A percentile compares a stretch with the other conserved stretches of the same genome.
phyloP scores from a whole-genome alignment of 2,888 invertebrate genomes.

The Parnassius orleans region DNA sequence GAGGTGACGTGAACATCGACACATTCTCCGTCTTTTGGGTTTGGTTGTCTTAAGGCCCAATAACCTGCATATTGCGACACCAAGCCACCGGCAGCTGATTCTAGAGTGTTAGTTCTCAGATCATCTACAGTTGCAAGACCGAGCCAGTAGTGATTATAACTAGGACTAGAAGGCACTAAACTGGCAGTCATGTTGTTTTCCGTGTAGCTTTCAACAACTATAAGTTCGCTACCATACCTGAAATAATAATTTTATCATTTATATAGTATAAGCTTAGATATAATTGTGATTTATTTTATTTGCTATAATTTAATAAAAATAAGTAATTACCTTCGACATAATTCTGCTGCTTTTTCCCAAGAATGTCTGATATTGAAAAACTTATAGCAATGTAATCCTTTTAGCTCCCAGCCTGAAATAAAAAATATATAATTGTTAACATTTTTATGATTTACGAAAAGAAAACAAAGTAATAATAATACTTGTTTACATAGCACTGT shows the following conservation, averaged over 20 bases:
- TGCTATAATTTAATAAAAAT: background rate
- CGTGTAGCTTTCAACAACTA: slow-evolving; percentile 93
- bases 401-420: slow-evolving; percentile 94
- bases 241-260: slow-evolving; percentile 35
- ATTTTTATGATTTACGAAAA: too few species aligned
- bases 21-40: slow-evolving; percentile 93
- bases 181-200: slow-evolving; percentile 95
- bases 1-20: slow-evolving; percentile 88
- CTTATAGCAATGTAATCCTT: slow-evolving; percentile 95
- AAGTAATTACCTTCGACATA: slow-evolving; percentile 91
- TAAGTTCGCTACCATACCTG: slow-evolving; percentile 97
- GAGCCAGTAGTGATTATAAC: slow-evolving; percentile 92
- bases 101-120: slow-evolving; percentile 95
- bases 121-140: slow-evolving; percentile 95
- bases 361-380: slow-evolving; percentile 97
- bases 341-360: slow-evolving; percentile 96
- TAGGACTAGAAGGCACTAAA: slow-evolving; percentile 86
- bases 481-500: too few species aligned
- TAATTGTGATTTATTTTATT: background rate
- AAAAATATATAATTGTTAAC: slow-evolving; percentile 37
- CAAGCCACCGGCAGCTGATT: slow-evolving; percentile 93
- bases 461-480: too few species aligned
- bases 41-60: slow-evolving; percentile 95
- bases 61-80: slow-evolving; percentile 97
- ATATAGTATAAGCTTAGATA: background rate